Evolutionary conservation across 2,797 vertebrate species (phyloP), one percentile per base, ranked within the genome.

Genomic region (Periophthalmus magnuspinnatus): DNA sequence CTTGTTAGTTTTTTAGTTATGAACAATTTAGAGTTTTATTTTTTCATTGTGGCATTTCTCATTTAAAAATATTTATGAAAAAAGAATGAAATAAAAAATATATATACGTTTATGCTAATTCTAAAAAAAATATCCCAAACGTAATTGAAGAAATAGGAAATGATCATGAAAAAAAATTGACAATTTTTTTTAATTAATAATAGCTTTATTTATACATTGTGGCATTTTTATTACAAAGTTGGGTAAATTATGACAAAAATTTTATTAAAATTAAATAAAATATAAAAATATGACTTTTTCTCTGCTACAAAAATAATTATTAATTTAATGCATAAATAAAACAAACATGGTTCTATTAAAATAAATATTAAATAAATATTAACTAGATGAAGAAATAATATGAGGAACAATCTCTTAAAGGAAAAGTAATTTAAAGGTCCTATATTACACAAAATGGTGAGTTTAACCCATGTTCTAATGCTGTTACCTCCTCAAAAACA

Each of bases 321-420:
- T 84, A 86, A 91, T 64, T 88, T 86, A 88, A 89, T 72, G 61
- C 21, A 91, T 87, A 89, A 90, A 92, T 87, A 86, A 89, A 86
- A 55, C 72, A 81, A 82, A 72, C 63, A 79, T 54, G 7, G 71
- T 9, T 70, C 71, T 69, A 78, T 57, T 71, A 65, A 88, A 85
- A 89, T 87, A 88, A 86, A 86, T 81, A 69, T 79, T 72, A 41
- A 74, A 76, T 17, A 75, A 13, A 75, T 47, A 69, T 47, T n/a
- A 52, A 52, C n/a, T 36, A 8, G 54, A 70, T 67, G 34, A 48
- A 74, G 57, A 4, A 66, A 2, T 54, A 24, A 21, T 50, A 34
- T 1, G 13, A 45, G 13, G 13, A 14, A 21, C 3, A 65, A 65
- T 48, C 28, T 74, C 36, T 56, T 6, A n/a, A 60, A 5, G 22